phyloP scores from a whole-genome alignment of 2,113 vertebrate genomes.

The Mirounga angustirostris region DNA sequence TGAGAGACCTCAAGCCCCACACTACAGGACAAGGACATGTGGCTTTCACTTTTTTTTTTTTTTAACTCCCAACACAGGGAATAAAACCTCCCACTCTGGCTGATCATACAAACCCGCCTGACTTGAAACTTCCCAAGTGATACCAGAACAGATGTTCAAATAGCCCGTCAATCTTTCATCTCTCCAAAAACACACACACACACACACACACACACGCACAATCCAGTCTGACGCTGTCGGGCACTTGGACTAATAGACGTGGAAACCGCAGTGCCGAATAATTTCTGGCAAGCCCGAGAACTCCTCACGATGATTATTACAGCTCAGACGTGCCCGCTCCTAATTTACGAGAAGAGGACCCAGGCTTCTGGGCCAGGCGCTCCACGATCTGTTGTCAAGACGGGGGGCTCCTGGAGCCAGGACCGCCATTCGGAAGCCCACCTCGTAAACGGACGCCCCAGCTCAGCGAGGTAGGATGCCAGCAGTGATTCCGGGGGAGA shows the following conservation, averaged over 20 bases:
- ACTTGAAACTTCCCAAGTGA: neutral
- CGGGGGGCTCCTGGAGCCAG: accelerated
- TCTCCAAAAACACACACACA: neutral
- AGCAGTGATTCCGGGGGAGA: neutral
- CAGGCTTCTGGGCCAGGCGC: neutral
- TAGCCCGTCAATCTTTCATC: conserved; percentile 15
- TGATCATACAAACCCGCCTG: neutral
- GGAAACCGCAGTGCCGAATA: neutral
- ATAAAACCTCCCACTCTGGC: neutral
- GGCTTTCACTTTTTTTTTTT: neutral
- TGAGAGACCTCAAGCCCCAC: neutral
- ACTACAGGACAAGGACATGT: accelerated
- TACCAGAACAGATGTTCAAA: conserved; percentile 44
- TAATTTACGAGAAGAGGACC: neutral
- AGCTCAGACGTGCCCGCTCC: neutral
- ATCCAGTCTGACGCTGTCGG: neutral
- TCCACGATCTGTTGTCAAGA: neutral
- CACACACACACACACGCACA: neutral
- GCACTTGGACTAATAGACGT: neutral
- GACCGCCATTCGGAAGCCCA: accelerated
- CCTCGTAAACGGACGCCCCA: accelerated
- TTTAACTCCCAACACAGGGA: neutral
- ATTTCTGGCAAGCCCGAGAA: neutral
- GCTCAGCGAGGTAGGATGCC: accelerated
- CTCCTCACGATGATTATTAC: accelerated